Conservation (phyloP, 2,797 vertebrate genomes). For the Rhincodon typus region DNA sequence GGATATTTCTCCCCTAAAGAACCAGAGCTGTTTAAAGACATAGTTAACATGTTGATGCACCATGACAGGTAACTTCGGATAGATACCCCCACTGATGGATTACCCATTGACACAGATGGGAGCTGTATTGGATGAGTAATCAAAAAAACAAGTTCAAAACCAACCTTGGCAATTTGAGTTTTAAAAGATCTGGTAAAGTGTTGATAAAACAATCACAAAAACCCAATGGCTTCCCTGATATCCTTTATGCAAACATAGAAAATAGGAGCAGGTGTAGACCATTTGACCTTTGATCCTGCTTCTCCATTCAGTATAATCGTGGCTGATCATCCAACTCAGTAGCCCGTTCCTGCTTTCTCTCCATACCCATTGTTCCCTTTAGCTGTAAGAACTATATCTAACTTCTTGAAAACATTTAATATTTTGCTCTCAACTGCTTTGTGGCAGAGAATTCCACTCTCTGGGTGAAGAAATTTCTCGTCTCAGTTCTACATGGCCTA, state of each 20-base stretch:
- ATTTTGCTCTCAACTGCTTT: too few species aligned
- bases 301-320: too few species aligned
- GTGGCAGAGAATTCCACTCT: too few species aligned
- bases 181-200: not conserved
- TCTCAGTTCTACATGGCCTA: too few species aligned
- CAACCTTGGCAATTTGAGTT: not conserved
- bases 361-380: too few species aligned
- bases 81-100: not conserved
- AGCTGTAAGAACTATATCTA: too few species aligned
- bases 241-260: not conserved
- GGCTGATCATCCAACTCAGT: too few species aligned
- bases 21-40: constrained; percentile 65
- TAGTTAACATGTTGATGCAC: constrained; percentile 74
- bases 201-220: not conserved
- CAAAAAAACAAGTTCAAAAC: not conserved
- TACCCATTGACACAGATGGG: not conserved
- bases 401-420: too few species aligned
- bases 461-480: too few species aligned
- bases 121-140: not conserved
- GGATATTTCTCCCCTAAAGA: constrained; percentile 74
- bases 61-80: constrained; percentile 64
- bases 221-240: not conserved
- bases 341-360: too few species aligned
- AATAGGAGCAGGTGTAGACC: too few species aligned
- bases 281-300: too few species aligned